These are phyloP conservation scores for Notodonta ziczac DNA, from an alignment of 2,888 invertebrate genomes.

Conservation along the genomic window DNA sequence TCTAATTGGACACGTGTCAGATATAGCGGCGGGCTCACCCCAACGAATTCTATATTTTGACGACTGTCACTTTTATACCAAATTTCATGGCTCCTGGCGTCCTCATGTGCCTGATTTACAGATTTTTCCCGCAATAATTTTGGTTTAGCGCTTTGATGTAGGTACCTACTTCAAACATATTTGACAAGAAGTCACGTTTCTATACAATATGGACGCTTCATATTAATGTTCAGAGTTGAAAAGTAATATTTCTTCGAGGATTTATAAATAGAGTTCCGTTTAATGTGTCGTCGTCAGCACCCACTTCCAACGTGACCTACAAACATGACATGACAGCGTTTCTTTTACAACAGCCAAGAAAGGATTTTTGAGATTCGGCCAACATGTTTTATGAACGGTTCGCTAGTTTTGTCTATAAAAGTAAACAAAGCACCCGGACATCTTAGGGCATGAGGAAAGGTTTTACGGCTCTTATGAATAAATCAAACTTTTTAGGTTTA, in stretches of 20 bases:
- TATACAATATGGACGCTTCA: constrained; percentile 23
- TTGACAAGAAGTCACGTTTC: constrained; percentile 15
- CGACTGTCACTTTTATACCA: constrained; percentile 32
- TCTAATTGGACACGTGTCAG: constrained; percentile 56
- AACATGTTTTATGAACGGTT: constrained; percentile 38
- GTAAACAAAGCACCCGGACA: constrained; percentile 47
- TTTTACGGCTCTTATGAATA: constrained; percentile 49
- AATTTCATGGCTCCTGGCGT: constrained; percentile 20
- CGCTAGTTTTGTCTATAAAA: constrained; percentile 39
- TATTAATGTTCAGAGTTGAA: constrained; percentile 18
- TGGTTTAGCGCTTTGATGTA: constrained; percentile 17
- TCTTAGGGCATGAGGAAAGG: constrained; percentile 45
- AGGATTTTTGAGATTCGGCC: constrained; percentile 26
- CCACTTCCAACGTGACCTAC: constrained; percentile 18
- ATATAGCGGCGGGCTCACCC: constrained; percentile 38
- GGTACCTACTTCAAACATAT: constrained; percentile 20
- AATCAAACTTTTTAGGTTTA: constrained; percentile 88
- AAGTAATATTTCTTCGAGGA: constrained; percentile 9
- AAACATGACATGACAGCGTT: constrained; percentile 19
- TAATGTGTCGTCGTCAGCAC: constrained; percentile 22
- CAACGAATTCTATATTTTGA: constrained; percentile 43
- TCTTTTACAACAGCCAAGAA: constrained; percentile 30
- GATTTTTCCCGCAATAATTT: constrained; percentile 22
- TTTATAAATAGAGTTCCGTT: background rate
- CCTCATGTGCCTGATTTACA: constrained; percentile 22